phyloP scores from a whole-genome alignment of 2,797 vertebrate species.

The Rhinella marina region DNA sequence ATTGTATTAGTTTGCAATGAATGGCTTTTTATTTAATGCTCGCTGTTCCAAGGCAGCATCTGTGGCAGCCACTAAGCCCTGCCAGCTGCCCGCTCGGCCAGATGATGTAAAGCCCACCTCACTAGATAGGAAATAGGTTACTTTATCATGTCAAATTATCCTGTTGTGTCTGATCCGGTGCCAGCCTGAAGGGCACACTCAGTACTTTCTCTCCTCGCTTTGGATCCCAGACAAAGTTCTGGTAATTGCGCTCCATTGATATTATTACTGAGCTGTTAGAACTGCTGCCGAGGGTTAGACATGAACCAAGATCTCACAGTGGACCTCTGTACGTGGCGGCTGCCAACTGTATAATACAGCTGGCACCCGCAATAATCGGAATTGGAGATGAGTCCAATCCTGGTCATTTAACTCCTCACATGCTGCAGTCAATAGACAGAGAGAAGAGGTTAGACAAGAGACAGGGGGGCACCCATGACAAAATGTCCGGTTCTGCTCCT shows the following conservation, averaged over 20 bases:
- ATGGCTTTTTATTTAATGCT: conserved; percentile 57
- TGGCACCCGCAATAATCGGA: too few relatives aligned
- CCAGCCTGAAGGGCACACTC: conserved; percentile 35
- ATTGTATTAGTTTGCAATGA: conserved; percentile 57
- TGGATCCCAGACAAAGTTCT: conserved; percentile 1
- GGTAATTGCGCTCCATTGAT: conserved; percentile 28
- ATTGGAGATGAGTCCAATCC: too few relatives aligned
- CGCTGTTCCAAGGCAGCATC: conserved; percentile 37
- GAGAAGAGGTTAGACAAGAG: too few relatives aligned
- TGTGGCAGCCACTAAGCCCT: conserved; percentile 40
- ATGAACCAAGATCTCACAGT: too few relatives aligned
- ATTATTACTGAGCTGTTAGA: neutral
- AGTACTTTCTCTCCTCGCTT: neutral
- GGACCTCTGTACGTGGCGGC: too few relatives aligned
- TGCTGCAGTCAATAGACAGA: too few relatives aligned
- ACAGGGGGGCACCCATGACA: too few relatives aligned
- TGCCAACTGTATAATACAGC: too few relatives aligned
- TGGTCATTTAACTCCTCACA: too few relatives aligned
- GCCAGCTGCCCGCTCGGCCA: conserved; percentile 51
- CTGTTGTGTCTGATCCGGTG: conserved; percentile 1
- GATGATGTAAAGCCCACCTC: conserved; percentile 43
- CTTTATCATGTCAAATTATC: conserved; percentile 58
- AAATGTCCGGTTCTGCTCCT: too few relatives aligned
- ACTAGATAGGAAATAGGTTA: conserved; percentile 46
- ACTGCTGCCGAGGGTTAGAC: neutral